Percentiles rank a stretch among this genome's conserved stretches.
phyloP scores from a whole-genome alignment of 1,140 invertebrate species.

The Hypothenemus hampei region DNA sequence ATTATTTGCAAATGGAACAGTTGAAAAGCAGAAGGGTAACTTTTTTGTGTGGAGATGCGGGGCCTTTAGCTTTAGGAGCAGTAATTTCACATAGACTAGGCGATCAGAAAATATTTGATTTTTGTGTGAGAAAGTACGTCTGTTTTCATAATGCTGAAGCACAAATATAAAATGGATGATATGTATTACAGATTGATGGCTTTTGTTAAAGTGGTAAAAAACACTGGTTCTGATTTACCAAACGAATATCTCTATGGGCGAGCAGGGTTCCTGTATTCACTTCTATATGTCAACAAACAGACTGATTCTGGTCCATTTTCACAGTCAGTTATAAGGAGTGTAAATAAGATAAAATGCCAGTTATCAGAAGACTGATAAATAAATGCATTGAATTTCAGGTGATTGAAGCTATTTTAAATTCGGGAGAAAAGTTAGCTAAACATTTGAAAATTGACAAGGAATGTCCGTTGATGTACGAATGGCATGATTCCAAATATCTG shows the following conservation, averaged over 20 bases:
- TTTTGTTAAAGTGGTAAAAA: slow-evolving; percentile 50
- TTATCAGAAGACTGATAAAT: background rate
- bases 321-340: slow-evolving; percentile 48
- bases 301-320: slow-evolving; percentile 46
- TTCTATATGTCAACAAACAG: slow-evolving; percentile 67
- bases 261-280: slow-evolving; percentile 75
- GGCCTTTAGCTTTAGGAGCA: slow-evolving; percentile 65
- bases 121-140: slow-evolving; percentile 46
- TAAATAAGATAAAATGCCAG: slow-evolving; percentile 30
- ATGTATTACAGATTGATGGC: slow-evolving; percentile 46
- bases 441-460: slow-evolving; percentile 44
- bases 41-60: slow-evolving; percentile 75
- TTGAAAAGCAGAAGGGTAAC: slow-evolving; percentile 53
- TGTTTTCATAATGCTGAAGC: background rate
- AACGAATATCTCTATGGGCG: slow-evolving; percentile 85
- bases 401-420: slow-evolving; percentile 58
- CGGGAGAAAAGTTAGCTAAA: slow-evolving; percentile 57
- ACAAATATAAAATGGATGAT: background rate
- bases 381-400: slow-evolving; percentile 11
- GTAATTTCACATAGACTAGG: slow-evolving; percentile 56
- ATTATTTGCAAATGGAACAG: slow-evolving; percentile 39
- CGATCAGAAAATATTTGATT: slow-evolving; percentile 30
- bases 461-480: slow-evolving; percentile 73
- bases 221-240: slow-evolving; percentile 51
- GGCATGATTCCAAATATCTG: slow-evolving; percentile 84